Evolutionary conservation across 1,140 invertebrate species (phyloP), one percentile per base, ranked within the genome.

Genomic region (Pomacea maculata): DNA sequence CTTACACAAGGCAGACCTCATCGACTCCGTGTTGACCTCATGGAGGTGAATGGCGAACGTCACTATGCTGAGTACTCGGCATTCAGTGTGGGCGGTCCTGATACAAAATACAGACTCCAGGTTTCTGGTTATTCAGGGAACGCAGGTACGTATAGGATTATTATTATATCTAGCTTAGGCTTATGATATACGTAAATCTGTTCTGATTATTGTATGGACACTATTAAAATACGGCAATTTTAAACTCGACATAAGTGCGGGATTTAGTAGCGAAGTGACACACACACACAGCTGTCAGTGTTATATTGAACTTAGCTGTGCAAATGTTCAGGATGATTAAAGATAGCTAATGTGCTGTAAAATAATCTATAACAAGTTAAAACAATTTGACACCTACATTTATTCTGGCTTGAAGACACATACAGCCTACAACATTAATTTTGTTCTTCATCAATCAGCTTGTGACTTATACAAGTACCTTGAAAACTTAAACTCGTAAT

Each of bases 81-180:
- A 12, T 85, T 85, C 68, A 70, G 77, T 25, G 54, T 85, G 9
- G 80, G 73, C 12, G 67, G 65, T 15, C 80, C 80, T 54, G 25
- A 45, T 21, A 21, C 65, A 25, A 65, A 79, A 0, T 85, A 83
- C 64, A 71, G 17, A 6, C 67, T 85, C 19, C 57, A 68, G 14
- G 64, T 85, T 2, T 54, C 70, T 19, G 82, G 63, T 14, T 85
- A 82, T 61, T 57, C n/a, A 6, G 84, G 84, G 21, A 83, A 68
- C 21, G 82, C 80, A 25, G 94, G 95, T 75, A 54, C 21, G 73
- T 19, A n/a, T 34, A 70, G 6, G 34, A 45, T 4, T 45, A 45
- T 45, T 45, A 45, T 45, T 4, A 45, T 45, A 45, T 6, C 34
- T 4, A 2, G 6, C 34, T 45, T 45, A 45, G 34, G 34, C 34